Percentiles rank a stretch among this genome's conserved stretches.
Evolutionary conservation across 2,113 vertebrate species (phyloP).

Genomic region (Lontra canadensis): DNA sequence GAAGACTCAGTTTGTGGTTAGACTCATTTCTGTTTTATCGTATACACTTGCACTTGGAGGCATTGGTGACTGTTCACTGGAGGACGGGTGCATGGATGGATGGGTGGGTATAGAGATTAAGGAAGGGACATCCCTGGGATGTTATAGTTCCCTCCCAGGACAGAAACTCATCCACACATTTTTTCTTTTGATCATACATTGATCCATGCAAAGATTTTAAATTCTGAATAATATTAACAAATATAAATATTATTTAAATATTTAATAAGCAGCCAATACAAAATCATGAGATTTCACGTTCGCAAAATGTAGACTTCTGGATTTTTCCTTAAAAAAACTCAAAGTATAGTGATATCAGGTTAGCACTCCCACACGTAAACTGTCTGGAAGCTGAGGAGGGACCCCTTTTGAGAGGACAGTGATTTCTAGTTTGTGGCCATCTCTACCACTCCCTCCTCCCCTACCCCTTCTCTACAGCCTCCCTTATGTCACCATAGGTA

Average conservation of each 20-base stretch:
- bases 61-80: background rate
- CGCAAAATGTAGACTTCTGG: background rate
- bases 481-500: rapidly evolving
- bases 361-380: background rate
- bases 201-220: background rate
- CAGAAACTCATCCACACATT: background rate
- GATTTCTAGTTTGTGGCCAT: background rate
- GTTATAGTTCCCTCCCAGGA: background rate
- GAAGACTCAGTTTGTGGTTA: background rate
- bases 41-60: background rate
- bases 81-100: background rate
- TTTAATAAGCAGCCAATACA: background rate
- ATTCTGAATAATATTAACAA: background rate
- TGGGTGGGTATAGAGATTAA: background rate
- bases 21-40: background rate
- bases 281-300: background rate
- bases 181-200: background rate
- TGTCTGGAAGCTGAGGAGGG: background rate
- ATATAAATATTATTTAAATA: background rate
- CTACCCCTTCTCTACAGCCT: background rate
- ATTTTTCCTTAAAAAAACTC: background rate
- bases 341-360: background rate
- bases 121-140: background rate
- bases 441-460: background rate
- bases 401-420: background rate